Evolutionary conservation across 2,797 vertebrate species (phyloP).

Genomic region (Syngnathus rostellatus): DNA sequence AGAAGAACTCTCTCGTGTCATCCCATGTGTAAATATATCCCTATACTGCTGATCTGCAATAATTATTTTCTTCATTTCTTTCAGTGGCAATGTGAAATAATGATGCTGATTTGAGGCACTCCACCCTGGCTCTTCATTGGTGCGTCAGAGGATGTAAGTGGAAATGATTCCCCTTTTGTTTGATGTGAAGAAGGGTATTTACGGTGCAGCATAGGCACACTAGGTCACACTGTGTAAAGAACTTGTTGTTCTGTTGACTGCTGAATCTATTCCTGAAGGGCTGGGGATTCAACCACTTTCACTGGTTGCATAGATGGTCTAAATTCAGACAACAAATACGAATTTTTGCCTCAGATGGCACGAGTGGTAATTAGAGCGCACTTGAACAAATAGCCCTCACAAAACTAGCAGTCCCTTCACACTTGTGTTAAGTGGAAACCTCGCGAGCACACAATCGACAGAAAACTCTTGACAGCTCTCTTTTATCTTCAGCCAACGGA

Average conservation of each 20-base stretch:
- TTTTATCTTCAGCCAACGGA: neutral
- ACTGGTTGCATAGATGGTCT: neutral
- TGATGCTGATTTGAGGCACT: slow-evolving; percentile 31
- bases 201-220: slow-evolving; percentile 47
- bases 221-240: slow-evolving; percentile 45
- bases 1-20: neutral
- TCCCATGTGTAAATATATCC: neutral
- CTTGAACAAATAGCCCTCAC: neutral
- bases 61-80: slow-evolving; percentile 9
- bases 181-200: slow-evolving; percentile 54
- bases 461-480: neutral
- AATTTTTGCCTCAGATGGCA: slow-evolving; percentile 1
- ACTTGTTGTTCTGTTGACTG: slow-evolving; percentile 24
- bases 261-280: slow-evolving; percentile 14
- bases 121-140: slow-evolving; percentile 9
- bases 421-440: neutral
- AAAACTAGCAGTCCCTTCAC: neutral
- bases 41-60: no score
- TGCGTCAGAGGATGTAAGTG: slow-evolving; percentile 37
- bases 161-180: slow-evolving; percentile 30
- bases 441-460: neutral
- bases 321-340: neutral
- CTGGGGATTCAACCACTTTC: slow-evolving; percentile 10
- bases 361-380: neutral
- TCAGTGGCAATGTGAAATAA: slow-evolving; percentile 37